These are phyloP conservation scores for Alviniconcha marisindica DNA, from an alignment of 1,140 invertebrate species.

Conservation along the genomic window DNA sequence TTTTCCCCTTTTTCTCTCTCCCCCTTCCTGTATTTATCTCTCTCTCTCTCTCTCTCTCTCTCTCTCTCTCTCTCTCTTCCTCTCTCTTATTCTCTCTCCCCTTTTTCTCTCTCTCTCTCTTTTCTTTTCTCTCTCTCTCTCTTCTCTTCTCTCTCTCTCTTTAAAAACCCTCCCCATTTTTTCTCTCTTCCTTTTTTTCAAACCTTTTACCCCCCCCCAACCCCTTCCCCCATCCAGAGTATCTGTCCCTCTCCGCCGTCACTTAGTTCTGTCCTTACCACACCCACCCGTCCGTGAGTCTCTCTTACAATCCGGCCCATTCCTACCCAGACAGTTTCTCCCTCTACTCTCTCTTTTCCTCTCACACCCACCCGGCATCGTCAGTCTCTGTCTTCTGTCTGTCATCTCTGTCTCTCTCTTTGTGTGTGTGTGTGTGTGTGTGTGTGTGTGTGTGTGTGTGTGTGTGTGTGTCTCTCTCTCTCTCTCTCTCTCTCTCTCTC, in stretches of 20 bases:
- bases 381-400: neutral
- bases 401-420: neutral
- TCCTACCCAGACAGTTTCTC: neutral
- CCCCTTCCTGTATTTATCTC: neutral
- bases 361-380: neutral
- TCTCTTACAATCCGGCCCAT: neutral
- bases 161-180: neutral
- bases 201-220: neutral
- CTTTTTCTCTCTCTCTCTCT: neutral
- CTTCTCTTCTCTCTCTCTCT: neutral
- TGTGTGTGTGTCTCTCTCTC: neutral
- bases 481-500: conserved; percentile 6
- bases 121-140: neutral
- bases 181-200: neutral
- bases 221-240: neutral
- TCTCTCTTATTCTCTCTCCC: neutral
- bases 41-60: conserved; percentile 1
- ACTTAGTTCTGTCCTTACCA: neutral
- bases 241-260: neutral
- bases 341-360: neutral
- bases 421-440: neutral
- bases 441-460: neutral
- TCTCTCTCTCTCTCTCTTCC: conserved; percentile 8
- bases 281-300: neutral
- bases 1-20: neutral